A percentile compares a stretch with the other conserved stretches of the same genome.
These are phyloP conservation scores for Mystacides longicornis DNA, from an alignment of 2,888 invertebrate species.

Conservation along the genomic window DNA sequence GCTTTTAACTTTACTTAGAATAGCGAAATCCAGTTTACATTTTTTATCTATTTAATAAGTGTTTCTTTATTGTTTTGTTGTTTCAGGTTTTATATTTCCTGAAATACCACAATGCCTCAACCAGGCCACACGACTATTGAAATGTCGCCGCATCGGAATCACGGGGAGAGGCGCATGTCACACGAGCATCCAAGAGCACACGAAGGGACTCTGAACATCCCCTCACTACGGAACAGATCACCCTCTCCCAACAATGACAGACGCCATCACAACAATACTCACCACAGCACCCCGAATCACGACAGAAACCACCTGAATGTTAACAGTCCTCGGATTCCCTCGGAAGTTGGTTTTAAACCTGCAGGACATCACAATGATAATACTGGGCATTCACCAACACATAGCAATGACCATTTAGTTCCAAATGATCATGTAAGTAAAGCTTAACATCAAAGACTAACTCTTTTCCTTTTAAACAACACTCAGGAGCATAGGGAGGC, in stretches of 20 bases:
- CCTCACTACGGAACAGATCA: not conserved
- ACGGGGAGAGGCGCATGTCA: not conserved
- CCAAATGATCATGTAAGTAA: conserved; percentile 1
- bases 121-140: not conserved
- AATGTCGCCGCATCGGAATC: not conserved
- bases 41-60: too few relatives aligned
- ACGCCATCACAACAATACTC: not conserved
- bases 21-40: too few relatives aligned
- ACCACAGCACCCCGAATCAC: not conserved
- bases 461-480: too few relatives aligned
- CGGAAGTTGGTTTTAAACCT: not conserved
- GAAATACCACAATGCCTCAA: not conserved
- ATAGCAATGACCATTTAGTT: not conserved
- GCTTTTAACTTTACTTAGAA: too few relatives aligned
- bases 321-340: not conserved
- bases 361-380: not conserved
- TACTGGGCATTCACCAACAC: not conserved
- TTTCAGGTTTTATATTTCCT: too few relatives aligned
- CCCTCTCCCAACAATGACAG: not conserved
- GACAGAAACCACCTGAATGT: not conserved
- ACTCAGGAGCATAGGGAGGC: too few relatives aligned
- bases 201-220: not conserved
- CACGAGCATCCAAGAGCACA: not conserved
- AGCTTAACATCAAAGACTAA: too few relatives aligned
- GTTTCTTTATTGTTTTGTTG: too few relatives aligned